Percentiles rank a stretch among this genome's conserved stretches.
Evolutionary conservation across 1,140 invertebrate species (phyloP).

Genomic region (Drosophila asahinai): DNA sequence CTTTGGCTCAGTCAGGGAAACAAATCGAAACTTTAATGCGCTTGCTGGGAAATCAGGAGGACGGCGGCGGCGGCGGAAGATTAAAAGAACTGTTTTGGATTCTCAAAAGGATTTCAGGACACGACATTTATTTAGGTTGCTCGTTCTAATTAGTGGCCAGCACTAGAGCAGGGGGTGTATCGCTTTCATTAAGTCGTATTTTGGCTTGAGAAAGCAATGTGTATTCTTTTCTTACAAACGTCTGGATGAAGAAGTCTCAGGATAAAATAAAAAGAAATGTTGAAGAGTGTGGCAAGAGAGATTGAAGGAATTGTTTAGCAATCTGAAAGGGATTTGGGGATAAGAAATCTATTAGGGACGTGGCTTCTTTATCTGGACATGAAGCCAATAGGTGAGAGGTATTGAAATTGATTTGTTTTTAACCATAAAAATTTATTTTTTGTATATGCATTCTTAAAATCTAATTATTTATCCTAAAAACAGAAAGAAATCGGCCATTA

Average conservation of each 20-base stretch:
- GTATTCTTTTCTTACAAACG: slow-evolving; percentile 3
- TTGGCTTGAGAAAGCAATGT: neutral
- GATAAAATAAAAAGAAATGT: neutral
- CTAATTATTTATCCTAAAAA: no score
- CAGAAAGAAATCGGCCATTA: no score
- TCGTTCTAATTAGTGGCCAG: slow-evolving; percentile 28
- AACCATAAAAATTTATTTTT: neutral
- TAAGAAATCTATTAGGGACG: neutral
- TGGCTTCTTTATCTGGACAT: neutral
- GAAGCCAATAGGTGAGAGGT: no score
- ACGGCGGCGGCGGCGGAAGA: slow-evolving; percentile 1
- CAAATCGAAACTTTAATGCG: slow-evolving; percentile 49
- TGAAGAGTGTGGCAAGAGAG: neutral
- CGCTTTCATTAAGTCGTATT: slow-evolving; percentile 1
- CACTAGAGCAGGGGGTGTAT: neutral
- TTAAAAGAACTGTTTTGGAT: slow-evolving; percentile 46
- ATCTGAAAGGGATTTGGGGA: neutral
- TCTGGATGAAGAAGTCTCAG: neutral
- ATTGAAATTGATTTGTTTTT: neutral
- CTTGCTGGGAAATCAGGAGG: slow-evolving; percentile 6
- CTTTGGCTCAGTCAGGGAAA: slow-evolving; percentile 37
- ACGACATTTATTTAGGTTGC: slow-evolving; percentile 47
- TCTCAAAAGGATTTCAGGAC: slow-evolving; percentile 48
- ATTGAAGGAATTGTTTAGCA: slow-evolving; percentile 1
- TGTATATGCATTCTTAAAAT: neutral